Conservation (phyloP, 23 tunicate genomes). For the Botrylloides violaceus region DNA sequence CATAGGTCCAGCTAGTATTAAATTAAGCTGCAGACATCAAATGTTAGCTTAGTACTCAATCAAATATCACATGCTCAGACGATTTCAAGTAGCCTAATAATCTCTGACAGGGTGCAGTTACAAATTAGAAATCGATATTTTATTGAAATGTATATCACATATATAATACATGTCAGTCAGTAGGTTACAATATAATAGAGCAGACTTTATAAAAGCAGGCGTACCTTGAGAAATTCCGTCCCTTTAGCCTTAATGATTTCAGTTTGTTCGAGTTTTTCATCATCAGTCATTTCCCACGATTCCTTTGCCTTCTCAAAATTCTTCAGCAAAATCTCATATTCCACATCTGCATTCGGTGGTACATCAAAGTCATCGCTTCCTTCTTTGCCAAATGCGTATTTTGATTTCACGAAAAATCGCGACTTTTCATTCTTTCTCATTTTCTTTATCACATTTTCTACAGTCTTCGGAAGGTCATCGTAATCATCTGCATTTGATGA, state of each 20-base stretch:
- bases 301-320: conserved; percentile 74
- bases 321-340: conserved; percentile 37
- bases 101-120: no score
- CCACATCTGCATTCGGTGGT: conserved; percentile 50
- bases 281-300: conserved; percentile 93
- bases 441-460: conserved; percentile 50
- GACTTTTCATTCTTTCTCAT: conserved; percentile 63
- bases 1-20: no score
- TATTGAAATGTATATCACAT: no score
- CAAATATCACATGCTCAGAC: no score
- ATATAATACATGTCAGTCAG: no score
- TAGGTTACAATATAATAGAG: no score
- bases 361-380: conserved; percentile 29
- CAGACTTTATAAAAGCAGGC: not conserved
- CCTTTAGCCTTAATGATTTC: conserved; percentile 68
- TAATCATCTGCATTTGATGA: conserved; percentile 6
- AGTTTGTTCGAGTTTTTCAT: conserved; percentile 56
- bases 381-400: conserved; percentile 52
- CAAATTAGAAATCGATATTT: no score
- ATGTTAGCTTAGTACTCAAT: no score
- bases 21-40: no score
- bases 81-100: no score
- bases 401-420: conserved; percentile 33
- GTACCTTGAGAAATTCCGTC: conserved; percentile 34
- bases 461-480: conserved; percentile 18